Evolutionary conservation across 1,140 invertebrate species (phyloP), one percentile per base, ranked within the genome.

Genomic region (Drosophila triauraria): DNA sequence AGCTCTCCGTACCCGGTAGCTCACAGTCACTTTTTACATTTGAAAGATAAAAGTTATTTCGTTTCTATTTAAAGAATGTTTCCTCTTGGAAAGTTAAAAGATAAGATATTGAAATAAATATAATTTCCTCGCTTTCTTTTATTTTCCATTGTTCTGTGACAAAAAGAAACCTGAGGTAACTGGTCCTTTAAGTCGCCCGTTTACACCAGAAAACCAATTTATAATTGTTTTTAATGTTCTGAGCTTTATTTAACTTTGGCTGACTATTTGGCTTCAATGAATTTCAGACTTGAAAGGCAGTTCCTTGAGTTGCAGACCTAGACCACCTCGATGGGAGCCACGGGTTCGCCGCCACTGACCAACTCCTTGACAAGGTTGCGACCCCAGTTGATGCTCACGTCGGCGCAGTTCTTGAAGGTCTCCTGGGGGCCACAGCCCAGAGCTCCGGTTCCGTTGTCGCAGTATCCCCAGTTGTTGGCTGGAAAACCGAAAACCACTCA

Each of bases 371-470:
- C 15, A n/a, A 88, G 56, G 13, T 88, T 87, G 74, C 77, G 84
- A n/a, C 80, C 84, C 77, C 74, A 84, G 57, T 51, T 59, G 47
- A 97, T 95, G 10, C 93, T 78, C 48, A 97, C 94, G 90, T 97
- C 96, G 3, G 96, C 94, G 82, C 96, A 97, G 61, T 94, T 94
- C 58, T 95, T 92, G 81, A 96, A 96, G 5, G 93, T 94, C 92
- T 96, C 96, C 79, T 96, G 95, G 2, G 93, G 87, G 17, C 95
- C 95, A 77, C 95, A 96, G 4, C 95, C 95, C 13, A 94, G 3
- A 25, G 77, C 83, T 6, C 80, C 80, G 7, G 23, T 81, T 10
- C 93, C 93, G 23, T 94, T 59, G 3, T 80, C 79, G 77, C 95
- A 95, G 2, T 69, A 48, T 4, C 95, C 95, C 95, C 94, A 95